Percentiles rank a stretch among this genome's conserved stretches.
Conservation (phyloP, 1,140 invertebrate genomes). For the Lordiphosa collinella region DNA sequence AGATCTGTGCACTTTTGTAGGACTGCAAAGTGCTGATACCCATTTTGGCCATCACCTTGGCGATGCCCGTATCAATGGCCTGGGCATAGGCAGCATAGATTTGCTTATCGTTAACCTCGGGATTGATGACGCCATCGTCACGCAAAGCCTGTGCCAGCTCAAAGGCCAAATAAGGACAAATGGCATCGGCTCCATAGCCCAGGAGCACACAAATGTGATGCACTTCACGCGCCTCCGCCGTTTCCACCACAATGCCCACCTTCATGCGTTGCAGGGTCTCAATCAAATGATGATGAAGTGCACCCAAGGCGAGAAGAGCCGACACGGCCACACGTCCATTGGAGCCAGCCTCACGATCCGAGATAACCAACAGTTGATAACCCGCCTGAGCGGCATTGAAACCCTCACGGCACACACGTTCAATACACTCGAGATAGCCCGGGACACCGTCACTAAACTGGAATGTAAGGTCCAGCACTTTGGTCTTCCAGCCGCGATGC, state of each 20-base stretch:
- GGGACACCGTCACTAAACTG: slow-evolving; percentile 84
- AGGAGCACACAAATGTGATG: slow-evolving; percentile 98
- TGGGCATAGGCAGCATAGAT: slow-evolving; percentile 86
- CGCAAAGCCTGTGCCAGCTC: slow-evolving; percentile 92
- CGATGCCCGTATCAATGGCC: slow-evolving; percentile 89
- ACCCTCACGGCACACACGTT: slow-evolving; percentile 90
- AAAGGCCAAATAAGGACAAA: slow-evolving; percentile 98
- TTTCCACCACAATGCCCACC: slow-evolving; percentile 95
- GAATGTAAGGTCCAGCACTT: slow-evolving; percentile 95
- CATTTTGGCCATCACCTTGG: slow-evolving; percentile 99
- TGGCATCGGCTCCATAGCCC: slow-evolving; percentile 98
- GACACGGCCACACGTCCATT: slow-evolving; percentile 87
- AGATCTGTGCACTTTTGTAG: slow-evolving; percentile 99
- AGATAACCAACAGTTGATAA: slow-evolving; percentile 93
- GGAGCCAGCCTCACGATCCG: slow-evolving; percentile 89
- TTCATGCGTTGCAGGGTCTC: slow-evolving; percentile 97
- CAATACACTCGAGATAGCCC: slow-evolving; percentile 89
- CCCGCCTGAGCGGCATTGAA: slow-evolving; percentile 88
- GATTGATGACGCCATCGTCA: slow-evolving; percentile 89
- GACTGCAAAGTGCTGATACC: slow-evolving; percentile 99
- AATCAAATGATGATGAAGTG: slow-evolving; percentile 97
- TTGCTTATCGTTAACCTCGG: slow-evolving; percentile 88
- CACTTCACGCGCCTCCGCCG: slow-evolving; percentile 96
- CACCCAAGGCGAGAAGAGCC: slow-evolving; percentile 92
- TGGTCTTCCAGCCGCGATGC: slow-evolving; percentile 95